Conservation (phyloP, 2,113 vertebrate genomes). For the Fulica atra region DNA sequence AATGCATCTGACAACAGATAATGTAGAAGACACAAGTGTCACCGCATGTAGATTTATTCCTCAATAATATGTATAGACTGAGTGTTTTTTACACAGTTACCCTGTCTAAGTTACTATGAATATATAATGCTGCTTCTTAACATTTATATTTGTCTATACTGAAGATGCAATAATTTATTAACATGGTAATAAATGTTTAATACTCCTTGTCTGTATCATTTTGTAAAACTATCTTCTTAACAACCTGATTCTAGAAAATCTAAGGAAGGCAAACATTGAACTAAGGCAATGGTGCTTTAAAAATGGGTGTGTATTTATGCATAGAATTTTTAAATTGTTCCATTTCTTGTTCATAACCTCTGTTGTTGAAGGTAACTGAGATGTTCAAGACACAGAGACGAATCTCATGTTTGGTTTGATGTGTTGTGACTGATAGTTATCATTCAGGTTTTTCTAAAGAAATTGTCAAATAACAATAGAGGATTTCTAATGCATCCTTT, state of each 20-base stretch:
- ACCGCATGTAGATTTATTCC: not conserved
- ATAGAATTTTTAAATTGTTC: not conserved
- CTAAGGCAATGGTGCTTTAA: not conserved
- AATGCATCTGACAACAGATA: not conserved
- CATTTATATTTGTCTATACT: slow-evolving; percentile 54
- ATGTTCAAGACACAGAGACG: not conserved
- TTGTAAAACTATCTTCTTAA: not conserved
- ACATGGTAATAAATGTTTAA: slow-evolving; percentile 64
- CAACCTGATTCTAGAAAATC: not conserved
- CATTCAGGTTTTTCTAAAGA: not conserved
- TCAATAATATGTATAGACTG: not conserved
- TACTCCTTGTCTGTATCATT: not conserved
- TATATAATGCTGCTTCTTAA: slow-evolving; percentile 51
- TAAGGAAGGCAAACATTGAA: not conserved
- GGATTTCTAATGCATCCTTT: not conserved
- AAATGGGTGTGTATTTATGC: rapidly evolving
- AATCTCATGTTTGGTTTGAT: not conserved
- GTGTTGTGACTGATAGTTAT: not conserved
- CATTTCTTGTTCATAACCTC: not conserved
- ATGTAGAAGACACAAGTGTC: not conserved
- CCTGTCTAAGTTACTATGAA: slow-evolving; percentile 34
- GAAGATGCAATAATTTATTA: slow-evolving; percentile 63
- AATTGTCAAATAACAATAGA: not conserved
- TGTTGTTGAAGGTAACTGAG: not conserved
- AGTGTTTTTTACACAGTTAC: not conserved